Conservation (phyloP, 2,888 invertebrate genomes). For the Drosophila pegasa region DNA sequence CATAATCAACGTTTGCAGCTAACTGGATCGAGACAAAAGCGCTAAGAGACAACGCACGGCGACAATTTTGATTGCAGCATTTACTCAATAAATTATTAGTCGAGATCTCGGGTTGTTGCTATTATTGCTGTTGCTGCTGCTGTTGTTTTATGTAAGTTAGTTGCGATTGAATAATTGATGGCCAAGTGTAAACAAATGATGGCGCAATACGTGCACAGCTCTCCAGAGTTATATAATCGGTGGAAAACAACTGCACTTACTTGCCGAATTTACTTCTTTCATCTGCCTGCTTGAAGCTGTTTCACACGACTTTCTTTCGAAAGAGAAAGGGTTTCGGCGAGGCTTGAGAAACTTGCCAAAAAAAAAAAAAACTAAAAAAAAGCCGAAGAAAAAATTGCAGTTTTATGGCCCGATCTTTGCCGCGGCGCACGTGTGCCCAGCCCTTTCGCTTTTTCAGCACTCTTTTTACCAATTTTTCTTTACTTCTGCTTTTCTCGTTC, state of each 20-base stretch:
- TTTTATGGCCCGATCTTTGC: conserved; percentile 66
- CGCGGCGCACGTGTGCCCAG: conserved; percentile 64
- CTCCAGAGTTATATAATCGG: conserved; percentile 52
- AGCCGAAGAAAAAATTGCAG: conserved; percentile 66
- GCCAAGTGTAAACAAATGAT: conserved; percentile 64
- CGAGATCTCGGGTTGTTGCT: conserved; percentile 11
- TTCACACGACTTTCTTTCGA: conserved; percentile 73
- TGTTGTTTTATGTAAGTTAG: conserved; percentile 65
- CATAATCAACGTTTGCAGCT: conserved; percentile 59
- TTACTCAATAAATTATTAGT: conserved; percentile 71
- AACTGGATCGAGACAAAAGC: conserved; percentile 34
- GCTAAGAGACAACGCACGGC: conserved; percentile 32
- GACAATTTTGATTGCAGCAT: conserved; percentile 67
- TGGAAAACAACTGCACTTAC: conserved; percentile 64
- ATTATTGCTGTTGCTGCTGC: not conserved
- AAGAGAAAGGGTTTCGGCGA: conserved; percentile 74
- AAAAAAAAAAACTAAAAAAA: conserved; percentile 33
- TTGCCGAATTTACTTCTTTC: conserved; percentile 42
- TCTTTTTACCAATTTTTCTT: conserved; percentile 26
- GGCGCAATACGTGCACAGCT: conserved; percentile 57
- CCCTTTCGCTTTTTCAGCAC: conserved; percentile 74
- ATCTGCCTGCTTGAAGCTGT: conserved; percentile 4
- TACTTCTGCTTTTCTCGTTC: conserved; percentile 18
- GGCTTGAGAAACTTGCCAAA: conserved; percentile 68
- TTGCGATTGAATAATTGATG: conserved; percentile 66